These are phyloP conservation scores for Sinopyrophorus schimmeli DNA, from an alignment of 2,888 invertebrate genomes.

Conservation along the genomic window DNA sequence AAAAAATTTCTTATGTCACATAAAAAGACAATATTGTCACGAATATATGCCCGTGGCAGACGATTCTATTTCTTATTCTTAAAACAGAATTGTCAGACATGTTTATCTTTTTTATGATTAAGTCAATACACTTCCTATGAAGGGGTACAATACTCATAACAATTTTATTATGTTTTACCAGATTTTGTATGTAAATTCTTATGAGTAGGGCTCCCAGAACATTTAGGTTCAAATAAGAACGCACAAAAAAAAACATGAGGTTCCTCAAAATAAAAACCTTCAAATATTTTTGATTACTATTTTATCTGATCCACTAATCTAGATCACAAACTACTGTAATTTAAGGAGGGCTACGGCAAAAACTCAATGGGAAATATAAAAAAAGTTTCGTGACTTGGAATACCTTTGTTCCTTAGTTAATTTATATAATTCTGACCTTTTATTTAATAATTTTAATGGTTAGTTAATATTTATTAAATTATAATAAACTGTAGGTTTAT, in stretches of 20 bases:
- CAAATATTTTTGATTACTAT: conserved; percentile 17
- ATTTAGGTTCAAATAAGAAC: no score
- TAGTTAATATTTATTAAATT: no score
- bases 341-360: conserved; percentile 9
- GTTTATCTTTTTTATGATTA: conserved; percentile 18
- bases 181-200: conserved; percentile 20
- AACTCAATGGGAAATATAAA: conserved; percentile 7
- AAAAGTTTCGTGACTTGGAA: conserved; percentile 12
- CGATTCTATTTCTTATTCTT: conserved; percentile 19
- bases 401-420: not conserved
- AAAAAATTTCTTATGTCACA: conserved; percentile 10
- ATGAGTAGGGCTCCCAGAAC: not conserved
- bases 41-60: conserved; percentile 13
- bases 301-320: conserved; percentile 18
- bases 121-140: conserved; percentile 17
- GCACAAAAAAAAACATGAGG: conserved; percentile 14
- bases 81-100: conserved; percentile 19
- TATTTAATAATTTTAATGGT: no score
- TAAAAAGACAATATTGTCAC: conserved; percentile 11
- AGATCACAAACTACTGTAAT: conserved; percentile 9
- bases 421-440: not conserved
- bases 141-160: conserved; percentile 20
- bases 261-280: conserved; percentile 10
- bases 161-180: conserved; percentile 17
- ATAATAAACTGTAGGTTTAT: no score